A percentile compares a stretch with the other conserved stretches of the same genome.
Evolutionary conservation across 2,113 vertebrate species (phyloP).

Genomic region (Antennarius striatus): DNA sequence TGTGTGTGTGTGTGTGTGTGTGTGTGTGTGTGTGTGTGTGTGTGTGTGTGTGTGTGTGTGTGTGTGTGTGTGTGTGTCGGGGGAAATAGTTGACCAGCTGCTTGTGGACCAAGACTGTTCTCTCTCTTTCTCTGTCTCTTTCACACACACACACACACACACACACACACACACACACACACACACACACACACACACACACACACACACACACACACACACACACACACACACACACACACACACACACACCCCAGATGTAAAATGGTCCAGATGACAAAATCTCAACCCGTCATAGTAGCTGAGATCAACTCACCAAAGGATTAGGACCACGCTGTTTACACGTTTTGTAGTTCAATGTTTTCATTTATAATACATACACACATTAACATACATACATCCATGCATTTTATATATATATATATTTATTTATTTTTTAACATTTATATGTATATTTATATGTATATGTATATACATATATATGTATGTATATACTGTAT

Average conservation of each 20-base stretch:
- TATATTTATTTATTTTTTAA: too few relatives aligned
- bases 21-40: slow-evolving; percentile 16
- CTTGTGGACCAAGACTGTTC: slow-evolving; percentile 71
- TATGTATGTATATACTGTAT: too few relatives aligned
- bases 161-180: not conserved
- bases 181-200: not conserved
- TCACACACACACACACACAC: not conserved
- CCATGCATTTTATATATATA: too few relatives aligned
- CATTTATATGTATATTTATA: too few relatives aligned
- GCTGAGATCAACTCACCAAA: slow-evolving; percentile 43
- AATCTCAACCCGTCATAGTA: slow-evolving; percentile 59
- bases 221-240: slow-evolving; percentile 3
- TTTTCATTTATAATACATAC: not conserved
- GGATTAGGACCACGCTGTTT: slow-evolving; percentile 67
- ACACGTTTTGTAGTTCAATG: slow-evolving; percentile 18
- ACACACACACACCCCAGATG: slow-evolving; percentile 58
- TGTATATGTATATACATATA: too few relatives aligned
- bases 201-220: not conserved
- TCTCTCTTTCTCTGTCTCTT: too few relatives aligned
- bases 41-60: slow-evolving; percentile 9
- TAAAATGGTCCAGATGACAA: slow-evolving; percentile 65
- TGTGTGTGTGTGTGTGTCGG: slow-evolving; percentile 13
- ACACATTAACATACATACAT: too few relatives aligned
- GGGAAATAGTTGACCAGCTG: slow-evolving; percentile 72
- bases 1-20: slow-evolving; percentile 6